Conservation (phyloP, 2,113 vertebrate genomes). For the Marmota flaviventris region DNA sequence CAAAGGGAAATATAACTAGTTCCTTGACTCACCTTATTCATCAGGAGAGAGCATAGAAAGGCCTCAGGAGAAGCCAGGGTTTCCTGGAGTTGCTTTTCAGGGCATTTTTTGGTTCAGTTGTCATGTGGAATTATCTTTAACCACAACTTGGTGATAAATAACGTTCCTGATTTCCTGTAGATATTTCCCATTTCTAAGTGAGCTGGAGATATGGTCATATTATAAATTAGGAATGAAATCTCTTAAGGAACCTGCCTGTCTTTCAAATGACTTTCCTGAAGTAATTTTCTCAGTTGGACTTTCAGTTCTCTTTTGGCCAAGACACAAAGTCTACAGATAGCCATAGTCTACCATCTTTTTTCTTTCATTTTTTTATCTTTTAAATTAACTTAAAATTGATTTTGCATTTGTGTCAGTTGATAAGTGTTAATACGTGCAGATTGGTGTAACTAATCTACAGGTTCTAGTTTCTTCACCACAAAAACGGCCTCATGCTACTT, state of each 20-base stretch:
- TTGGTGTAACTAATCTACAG: neutral
- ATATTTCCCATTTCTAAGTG: conserved; percentile 36
- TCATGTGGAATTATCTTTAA: conserved; percentile 47
- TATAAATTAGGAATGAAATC: conserved; percentile 50
- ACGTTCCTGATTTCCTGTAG: neutral
- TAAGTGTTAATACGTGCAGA: conserved; percentile 32
- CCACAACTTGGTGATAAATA: conserved; percentile 21
- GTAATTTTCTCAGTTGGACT: conserved; percentile 55
- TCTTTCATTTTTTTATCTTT: neutral
- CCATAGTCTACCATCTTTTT: neutral
- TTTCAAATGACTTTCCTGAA: conserved; percentile 55
- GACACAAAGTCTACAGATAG: neutral
- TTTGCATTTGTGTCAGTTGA: conserved; percentile 13
- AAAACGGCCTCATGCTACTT: neutral
- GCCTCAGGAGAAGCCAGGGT: neutral
- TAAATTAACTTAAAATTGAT: conserved; percentile 27
- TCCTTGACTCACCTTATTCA: conserved; percentile 11
- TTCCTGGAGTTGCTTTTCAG: conserved; percentile 47
- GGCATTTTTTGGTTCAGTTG: conserved; percentile 33
- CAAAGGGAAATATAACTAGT: conserved; percentile 3
- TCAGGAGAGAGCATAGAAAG: neutral
- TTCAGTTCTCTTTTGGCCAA: conserved; percentile 41
- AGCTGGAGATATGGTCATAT: neutral
- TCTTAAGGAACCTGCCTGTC: conserved; percentile 17
- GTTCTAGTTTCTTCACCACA: neutral